A percentile compares a stretch with the other conserved stretches of the same genome.
Evolutionary conservation across 2,113 vertebrate genomes (phyloP).

Genomic region (Grus americana): DNA sequence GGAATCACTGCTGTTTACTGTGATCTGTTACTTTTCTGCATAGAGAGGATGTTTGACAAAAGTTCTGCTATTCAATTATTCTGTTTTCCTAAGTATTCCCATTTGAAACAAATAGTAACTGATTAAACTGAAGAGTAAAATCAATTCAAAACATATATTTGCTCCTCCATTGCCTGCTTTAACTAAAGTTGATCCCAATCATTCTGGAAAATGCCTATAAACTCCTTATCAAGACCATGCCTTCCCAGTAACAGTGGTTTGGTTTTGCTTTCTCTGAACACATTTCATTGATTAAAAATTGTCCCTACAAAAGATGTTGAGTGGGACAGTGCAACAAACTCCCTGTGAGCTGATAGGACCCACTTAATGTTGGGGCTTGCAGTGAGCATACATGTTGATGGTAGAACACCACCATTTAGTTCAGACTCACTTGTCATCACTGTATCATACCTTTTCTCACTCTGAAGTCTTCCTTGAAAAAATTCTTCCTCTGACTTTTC

Average conservation of each 20-base stretch:
- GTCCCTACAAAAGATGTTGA: background rate
- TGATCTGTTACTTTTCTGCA: background rate
- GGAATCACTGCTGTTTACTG: background rate
- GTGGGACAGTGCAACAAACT: background rate
- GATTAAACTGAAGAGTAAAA: background rate
- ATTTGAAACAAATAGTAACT: background rate
- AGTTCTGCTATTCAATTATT: background rate
- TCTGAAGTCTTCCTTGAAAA: background rate
- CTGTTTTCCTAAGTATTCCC: background rate
- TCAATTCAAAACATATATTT: background rate
- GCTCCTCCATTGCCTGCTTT: background rate
- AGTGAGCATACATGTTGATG: background rate
- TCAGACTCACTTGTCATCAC: background rate
- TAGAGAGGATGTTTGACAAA: background rate
- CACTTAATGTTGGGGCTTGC: background rate
- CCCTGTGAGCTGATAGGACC: background rate
- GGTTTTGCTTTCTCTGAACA: background rate
- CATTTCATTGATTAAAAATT: background rate
- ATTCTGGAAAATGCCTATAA: background rate
- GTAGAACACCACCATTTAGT: background rate
- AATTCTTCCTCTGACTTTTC: background rate
- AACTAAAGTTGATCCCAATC: background rate
- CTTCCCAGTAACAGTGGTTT: background rate
- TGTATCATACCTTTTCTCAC: background rate
- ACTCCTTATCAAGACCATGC: background rate